These are phyloP conservation scores for Platycheirus albimanus DNA, from an alignment of 2,888 invertebrate genomes.

Conservation along the genomic window DNA sequence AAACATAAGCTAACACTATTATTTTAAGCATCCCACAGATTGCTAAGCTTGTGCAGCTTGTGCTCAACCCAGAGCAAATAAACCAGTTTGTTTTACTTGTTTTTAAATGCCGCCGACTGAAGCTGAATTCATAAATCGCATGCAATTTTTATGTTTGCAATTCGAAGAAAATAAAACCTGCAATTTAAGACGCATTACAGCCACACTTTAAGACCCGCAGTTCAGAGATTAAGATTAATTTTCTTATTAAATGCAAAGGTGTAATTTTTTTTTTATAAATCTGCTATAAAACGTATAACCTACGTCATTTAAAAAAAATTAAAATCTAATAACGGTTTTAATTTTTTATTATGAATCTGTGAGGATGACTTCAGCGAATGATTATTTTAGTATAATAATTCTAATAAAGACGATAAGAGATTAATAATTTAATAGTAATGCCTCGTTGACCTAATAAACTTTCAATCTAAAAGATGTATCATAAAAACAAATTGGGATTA, in stretches of 20 bases:
- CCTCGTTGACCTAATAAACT: conserved; percentile 9
- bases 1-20: background rate
- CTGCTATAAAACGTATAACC: no score
- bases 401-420: background rate
- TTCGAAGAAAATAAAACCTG: background rate
- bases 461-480: conserved; percentile 9
- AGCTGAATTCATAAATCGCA: background rate
- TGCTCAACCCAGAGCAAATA: background rate
- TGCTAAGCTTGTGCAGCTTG: background rate
- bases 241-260: background rate
- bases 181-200: background rate
- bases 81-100: conserved; percentile 12
- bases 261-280: no score
- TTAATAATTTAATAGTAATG: conserved; percentile 10
- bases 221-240: background rate
- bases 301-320: background rate
- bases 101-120: background rate
- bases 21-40: background rate
- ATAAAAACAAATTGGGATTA: conserved; percentile 41
- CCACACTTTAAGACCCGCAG: background rate
- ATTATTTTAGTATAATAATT: background rate
- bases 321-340: background rate
- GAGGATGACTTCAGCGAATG: background rate
- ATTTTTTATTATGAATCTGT: background rate
- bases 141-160: background rate